Base-by-base conservation (phyloP, 2,113 vertebrate genomes). In the Clarias batrachus region DNA sequence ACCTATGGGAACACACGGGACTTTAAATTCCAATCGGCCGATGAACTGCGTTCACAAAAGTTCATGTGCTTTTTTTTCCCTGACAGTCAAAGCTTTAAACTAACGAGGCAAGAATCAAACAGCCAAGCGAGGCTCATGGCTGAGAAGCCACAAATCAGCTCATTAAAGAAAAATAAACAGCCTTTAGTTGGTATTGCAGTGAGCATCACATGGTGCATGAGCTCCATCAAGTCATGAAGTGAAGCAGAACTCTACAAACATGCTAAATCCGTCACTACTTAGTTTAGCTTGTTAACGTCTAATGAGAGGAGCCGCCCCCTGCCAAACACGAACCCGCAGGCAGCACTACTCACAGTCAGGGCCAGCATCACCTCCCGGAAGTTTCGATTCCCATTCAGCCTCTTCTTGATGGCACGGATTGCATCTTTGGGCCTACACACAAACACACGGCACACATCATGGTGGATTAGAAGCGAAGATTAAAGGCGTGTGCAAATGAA, bases 311-410 rank as follows among this genome's bases (percentile, higher is more conserved):
- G 30, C 57, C 21, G 27, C 23, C 66, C 48, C 59, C 68, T 30
- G 62, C 19, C 66, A 81, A 57, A 71, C 16, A 21, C 3, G 0
- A 30, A 17, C 62, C 65, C 16, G 3, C 37, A 57, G 56, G 16
- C 25, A 33, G 54, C n/a, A 7, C 16, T 81, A 93, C 96, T 97
- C 92, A 99, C 98, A 54, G 97, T 99, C 78, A 99, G 94, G 0
- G 96, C 97, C 93, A 99, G 94, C 97, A 99, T 99, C 91, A 99
- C 97, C 90, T 99, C 98, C 90, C 97, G 95, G 94, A 97, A 99
- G 93, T 99, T 99, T 91, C 94, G 96, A 94, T 99, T 99, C 87
- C 97, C 97, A 0, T 95, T 95, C 63, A 99, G 95, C 89, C 98
- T 95, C 93, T 99, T 99, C 94, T 97, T 99, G 90, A 99, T 91